Conservation (phyloP, 2,888 invertebrate genomes). For the Steinernema hermaphroditum region DNA sequence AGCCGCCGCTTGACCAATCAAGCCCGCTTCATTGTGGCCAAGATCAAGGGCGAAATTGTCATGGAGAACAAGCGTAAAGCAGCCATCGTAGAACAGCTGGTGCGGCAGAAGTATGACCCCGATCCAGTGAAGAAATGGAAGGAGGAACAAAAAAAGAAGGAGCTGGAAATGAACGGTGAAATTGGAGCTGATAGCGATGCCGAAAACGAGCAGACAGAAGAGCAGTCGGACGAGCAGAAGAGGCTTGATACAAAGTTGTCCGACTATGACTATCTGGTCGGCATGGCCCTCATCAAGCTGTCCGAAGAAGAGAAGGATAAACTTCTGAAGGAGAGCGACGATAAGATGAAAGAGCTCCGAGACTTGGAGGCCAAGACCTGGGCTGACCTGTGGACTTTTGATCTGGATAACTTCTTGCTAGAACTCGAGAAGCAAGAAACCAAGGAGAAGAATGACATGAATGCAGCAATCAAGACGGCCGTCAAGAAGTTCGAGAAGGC, state of each 20-base stretch:
- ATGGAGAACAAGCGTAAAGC: conserved; percentile 89
- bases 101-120: conserved; percentile 76
- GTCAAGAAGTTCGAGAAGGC: conserved; percentile 49
- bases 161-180: conserved; percentile 65
- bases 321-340: conserved; percentile 46
- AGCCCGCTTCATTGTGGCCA: conserved; percentile 76
- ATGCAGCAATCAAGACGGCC: conserved; percentile 74
- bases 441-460: conserved; percentile 73
- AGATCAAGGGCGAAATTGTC: conserved; percentile 81
- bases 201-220: conserved; percentile 49
- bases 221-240: too few species aligned
- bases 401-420: conserved; percentile 74
- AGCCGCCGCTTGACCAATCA: conserved; percentile 85
- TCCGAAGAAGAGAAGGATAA: conserved; percentile 60
- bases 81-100: conserved; percentile 82
- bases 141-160: conserved; percentile 69
- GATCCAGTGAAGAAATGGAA: conserved; percentile 77
- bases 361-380: conserved; percentile 74
- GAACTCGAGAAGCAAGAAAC: conserved; percentile 51
- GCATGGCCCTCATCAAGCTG: conserved; percentile 71
- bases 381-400: conserved; percentile 81
- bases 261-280: conserved; percentile 88
- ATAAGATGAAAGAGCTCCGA: conserved; percentile 62
- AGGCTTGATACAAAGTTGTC: conserved; percentile 41
- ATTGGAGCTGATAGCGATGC: conserved; percentile 67